Evolutionary conservation across 2,113 vertebrate species (phyloP).

Genomic region (Acinonyx jubatus): DNA sequence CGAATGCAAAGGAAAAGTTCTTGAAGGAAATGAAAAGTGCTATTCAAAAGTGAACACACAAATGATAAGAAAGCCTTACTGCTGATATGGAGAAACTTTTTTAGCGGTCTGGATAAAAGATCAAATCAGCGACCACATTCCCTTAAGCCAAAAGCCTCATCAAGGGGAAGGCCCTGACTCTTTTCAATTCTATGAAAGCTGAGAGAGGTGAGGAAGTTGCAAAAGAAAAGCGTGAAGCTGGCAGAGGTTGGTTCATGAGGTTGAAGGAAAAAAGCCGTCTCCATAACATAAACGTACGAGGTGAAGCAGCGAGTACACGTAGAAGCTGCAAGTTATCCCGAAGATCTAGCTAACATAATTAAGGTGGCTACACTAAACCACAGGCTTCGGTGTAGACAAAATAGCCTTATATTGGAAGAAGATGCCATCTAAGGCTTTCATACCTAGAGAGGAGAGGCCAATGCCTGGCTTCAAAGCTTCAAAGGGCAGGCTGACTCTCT

Average conservation of each 20-base stretch:
- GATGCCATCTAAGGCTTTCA: background rate
- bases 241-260: background rate
- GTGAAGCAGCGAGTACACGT: background rate
- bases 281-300: background rate
- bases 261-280: background rate
- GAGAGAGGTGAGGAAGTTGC: background rate
- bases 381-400: background rate
- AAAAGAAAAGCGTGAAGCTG: background rate
- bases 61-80: background rate
- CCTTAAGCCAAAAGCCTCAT: background rate
- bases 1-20: background rate
- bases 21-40: background rate
- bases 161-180: background rate
- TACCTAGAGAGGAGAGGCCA: background rate
- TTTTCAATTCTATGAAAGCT: background rate
- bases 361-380: background rate
- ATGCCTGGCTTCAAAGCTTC: background rate
- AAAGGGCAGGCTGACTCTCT: background rate
- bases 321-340: background rate
- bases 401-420: background rate
- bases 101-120: background rate
- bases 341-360: background rate
- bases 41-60: background rate
- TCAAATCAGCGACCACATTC: background rate
- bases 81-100: background rate